Evolutionary conservation across 2,888 invertebrate species (phyloP).

Genomic region (Elegia similella): DNA sequence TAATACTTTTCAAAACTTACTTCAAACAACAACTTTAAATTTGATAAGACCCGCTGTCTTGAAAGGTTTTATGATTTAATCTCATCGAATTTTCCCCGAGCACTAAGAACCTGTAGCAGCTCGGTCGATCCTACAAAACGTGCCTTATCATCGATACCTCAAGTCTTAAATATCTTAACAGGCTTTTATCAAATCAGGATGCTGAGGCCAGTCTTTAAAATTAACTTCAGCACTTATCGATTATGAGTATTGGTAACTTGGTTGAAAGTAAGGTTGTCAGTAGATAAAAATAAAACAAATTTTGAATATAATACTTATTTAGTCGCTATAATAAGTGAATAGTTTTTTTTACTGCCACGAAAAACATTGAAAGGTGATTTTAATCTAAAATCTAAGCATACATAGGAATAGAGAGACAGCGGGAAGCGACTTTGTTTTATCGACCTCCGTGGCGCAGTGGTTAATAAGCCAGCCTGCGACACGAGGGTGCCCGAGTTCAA

Average conservation of each 20-base stretch:
- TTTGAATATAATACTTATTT: too few species aligned
- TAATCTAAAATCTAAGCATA: too few species aligned
- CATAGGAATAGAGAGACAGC: too few species aligned
- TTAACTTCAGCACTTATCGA: constrained; percentile 3
- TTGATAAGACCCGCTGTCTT: constrained; percentile 6
- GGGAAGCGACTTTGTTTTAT: too few species aligned
- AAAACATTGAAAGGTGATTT: too few species aligned
- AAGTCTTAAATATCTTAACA: constrained; percentile 52
- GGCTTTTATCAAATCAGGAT: constrained; percentile 41
- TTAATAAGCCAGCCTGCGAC: too few species aligned
- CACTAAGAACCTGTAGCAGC: background rate
- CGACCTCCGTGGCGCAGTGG: too few species aligned
- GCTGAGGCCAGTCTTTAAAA: constrained; percentile 39
- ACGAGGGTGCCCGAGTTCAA: too few species aligned
- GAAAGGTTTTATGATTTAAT: constrained; percentile 11
- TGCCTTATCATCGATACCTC: constrained; percentile 34
- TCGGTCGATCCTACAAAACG: background rate
- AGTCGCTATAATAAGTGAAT: too few species aligned
- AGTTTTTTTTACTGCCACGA: too few species aligned
- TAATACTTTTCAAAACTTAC: background rate
- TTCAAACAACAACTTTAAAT: background rate
- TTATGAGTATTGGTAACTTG: too few species aligned
- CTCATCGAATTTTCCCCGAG: constrained; percentile 14
- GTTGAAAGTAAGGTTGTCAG: too few species aligned
- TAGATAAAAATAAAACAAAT: background rate